These are phyloP conservation scores for Sarotherodon lohbergeri DNA, from an alignment of 2,113 vertebrate species.

Conservation along the genomic window DNA sequence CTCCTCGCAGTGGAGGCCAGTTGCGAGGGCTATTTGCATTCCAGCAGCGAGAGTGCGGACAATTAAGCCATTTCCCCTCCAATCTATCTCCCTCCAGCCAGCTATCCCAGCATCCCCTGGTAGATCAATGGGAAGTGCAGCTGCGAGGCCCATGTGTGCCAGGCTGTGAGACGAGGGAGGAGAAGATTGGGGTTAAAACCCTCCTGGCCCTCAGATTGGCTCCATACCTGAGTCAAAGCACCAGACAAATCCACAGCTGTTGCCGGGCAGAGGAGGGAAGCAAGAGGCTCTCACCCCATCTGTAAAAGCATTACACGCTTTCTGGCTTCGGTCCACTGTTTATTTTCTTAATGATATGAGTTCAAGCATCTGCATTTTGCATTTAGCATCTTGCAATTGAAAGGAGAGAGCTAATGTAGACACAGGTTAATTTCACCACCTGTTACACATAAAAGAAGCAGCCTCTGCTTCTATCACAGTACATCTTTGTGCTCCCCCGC, in stretches of 20 bases:
- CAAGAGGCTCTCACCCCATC: conserved; percentile 28
- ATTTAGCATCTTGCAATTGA: background rate
- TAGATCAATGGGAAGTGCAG: conserved; percentile 73
- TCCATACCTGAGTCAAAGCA: conserved; percentile 68
- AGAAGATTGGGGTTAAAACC: conserved; percentile 80
- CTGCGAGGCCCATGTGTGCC: conserved; percentile 68
- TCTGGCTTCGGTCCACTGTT: conserved; percentile 29
- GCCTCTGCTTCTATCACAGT: conserved; percentile 7
- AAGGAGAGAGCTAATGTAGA: background rate
- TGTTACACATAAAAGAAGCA: conserved; percentile 6
- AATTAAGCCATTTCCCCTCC: conserved; percentile 80
- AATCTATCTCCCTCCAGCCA: conserved; percentile 75
- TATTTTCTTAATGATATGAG: conserved; percentile 37
- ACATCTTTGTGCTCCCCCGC: background rate
- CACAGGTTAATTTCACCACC: conserved; percentile 33
- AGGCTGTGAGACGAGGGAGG: conserved; percentile 60
- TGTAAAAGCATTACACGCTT: conserved; percentile 48
- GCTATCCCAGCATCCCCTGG: conserved; percentile 42
- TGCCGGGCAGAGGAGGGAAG: conserved; percentile 23
- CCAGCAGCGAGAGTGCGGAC: conserved; percentile 74
- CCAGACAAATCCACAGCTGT: conserved; percentile 47
- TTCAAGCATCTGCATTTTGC: conserved; percentile 13
- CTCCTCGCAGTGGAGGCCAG: conserved; percentile 29
- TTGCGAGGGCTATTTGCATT: conserved; percentile 71
- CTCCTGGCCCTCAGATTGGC: conserved; percentile 73